These are phyloP conservation scores for Acipenser oxyrinchus DNA, from an alignment of 2,797 vertebrate genomes.

Conservation along the genomic window DNA sequence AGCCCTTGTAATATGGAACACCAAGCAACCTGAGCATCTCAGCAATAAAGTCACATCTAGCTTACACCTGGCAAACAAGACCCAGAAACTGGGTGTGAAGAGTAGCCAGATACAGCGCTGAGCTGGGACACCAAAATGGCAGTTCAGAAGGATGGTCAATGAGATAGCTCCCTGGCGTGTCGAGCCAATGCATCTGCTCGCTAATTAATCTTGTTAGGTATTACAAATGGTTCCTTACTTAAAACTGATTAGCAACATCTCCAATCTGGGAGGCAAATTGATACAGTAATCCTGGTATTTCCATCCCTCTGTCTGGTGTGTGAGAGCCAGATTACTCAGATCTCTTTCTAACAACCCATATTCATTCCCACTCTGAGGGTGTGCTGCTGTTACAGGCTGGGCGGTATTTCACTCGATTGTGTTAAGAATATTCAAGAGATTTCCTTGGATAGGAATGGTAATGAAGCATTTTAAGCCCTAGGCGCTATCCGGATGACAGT, in stretches of 20 bases:
- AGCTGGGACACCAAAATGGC: not conserved
- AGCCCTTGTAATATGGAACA: no score
- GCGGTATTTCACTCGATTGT: no score
- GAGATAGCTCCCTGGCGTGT: not conserved
- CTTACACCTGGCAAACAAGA: no score
- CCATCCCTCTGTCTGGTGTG: not conserved
- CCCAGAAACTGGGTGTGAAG: not conserved
- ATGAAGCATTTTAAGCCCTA: no score
- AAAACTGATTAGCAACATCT: not conserved
- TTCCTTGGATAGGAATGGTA: no score
- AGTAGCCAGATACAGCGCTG: not conserved
- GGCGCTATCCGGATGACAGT: no score
- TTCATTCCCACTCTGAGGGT: not conserved
- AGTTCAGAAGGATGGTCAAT: not conserved
- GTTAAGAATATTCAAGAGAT: no score
- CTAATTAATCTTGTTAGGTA: slow-evolving; percentile 1
- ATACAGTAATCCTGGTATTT: not conserved
- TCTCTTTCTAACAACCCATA: not conserved
- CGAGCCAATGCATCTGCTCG: not conserved
- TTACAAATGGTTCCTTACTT: not conserved
- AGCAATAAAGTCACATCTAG: no score
- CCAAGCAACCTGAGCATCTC: no score
- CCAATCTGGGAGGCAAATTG: not conserved
- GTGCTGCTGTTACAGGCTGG: no score
- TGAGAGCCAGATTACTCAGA: no score